Evolutionary conservation across 2,888 invertebrate genomes (phyloP), one percentile per base, ranked within the genome.

Genomic region (Dynastes grantii): DNA sequence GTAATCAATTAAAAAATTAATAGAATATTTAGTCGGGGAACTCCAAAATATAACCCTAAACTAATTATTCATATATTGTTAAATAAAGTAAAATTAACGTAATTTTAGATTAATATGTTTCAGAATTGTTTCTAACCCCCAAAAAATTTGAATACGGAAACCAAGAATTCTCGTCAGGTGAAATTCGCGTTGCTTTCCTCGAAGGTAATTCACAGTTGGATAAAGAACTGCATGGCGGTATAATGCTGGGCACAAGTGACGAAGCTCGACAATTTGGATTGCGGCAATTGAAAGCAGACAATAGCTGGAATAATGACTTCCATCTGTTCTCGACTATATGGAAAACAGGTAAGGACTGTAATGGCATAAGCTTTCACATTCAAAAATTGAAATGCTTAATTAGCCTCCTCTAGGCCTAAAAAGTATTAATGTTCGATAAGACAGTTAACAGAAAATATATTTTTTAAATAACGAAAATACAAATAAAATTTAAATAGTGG

Each of bases 111-210:
- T 45, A 45, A 45, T n/a, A 45, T 13, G 51, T 64, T 79, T 53
- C 22, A 73, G 78, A 79, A 51, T 61, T 79, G 49, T 91, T 90
- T 79, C 85, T 95, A 84, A 92, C 94, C 84, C 94, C 96, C 0
- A 88, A 90, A 8, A 90, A 91, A 71, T 90, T 91, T 55, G 88
- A 89, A 9, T 95, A 95, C 84, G 95, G 95, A 0, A 80, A 87
- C 85, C 81, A 89, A 82, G 37, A 61, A 13, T 92, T 91, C 81
- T 90, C 92, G 1, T 94, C 94, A 0, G 95, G 95, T 0, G 90
- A 94, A 84, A 91, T 97, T 55, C 92, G 94, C 67, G 89, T 97
- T 13, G 95, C 95, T 0, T 92, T 92, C 82, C 89, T 92, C 0
- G 90, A 92, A 27, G 96, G 96, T 22, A 95, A 95, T 87, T 85